These are phyloP conservation scores for Sinohyriopsis cumingii DNA, from an alignment of 2,888 invertebrate genomes.

Conservation along the genomic window DNA sequence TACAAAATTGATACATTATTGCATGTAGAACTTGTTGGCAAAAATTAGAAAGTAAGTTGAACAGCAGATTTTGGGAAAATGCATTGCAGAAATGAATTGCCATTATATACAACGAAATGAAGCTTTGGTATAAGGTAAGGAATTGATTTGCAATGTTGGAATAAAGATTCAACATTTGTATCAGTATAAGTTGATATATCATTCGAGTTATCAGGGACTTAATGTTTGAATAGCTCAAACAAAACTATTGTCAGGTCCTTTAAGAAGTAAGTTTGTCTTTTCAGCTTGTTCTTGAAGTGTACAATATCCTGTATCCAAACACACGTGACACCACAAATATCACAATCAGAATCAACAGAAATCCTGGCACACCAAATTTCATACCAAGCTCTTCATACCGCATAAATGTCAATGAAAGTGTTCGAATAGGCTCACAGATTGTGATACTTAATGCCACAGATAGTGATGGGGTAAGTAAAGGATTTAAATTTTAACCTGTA, in stretches of 20 bases:
- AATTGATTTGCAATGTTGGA: no score
- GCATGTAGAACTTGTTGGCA: no score
- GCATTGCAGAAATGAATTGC: no score
- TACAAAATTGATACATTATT: no score
- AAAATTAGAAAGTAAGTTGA: no score
- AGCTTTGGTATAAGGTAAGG: no score
- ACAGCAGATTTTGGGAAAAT: no score
- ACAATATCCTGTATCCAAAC: slow-evolving; percentile 43
- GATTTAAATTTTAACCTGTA: no score
- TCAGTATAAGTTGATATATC: no score
- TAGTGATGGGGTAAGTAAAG: slow-evolving; percentile 53
- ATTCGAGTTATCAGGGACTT: neutral
- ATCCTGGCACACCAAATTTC: slow-evolving; percentile 50
- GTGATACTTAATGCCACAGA: slow-evolving; percentile 58
- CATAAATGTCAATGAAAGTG: slow-evolving; percentile 44
- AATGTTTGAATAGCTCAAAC: neutral
- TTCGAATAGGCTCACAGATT: slow-evolving; percentile 48
- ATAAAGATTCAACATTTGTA: no score
- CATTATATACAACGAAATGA: no score
- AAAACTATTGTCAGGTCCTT: neutral
- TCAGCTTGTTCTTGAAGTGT: slow-evolving; percentile 23
- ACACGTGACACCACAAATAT: slow-evolving; percentile 42
- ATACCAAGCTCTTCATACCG: slow-evolving; percentile 9
- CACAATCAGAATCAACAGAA: slow-evolving; percentile 46
- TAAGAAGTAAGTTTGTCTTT: neutral